phyloP scores from a whole-genome alignment of 2,797 vertebrate species.

The Chiloscyllium punctatum region DNA sequence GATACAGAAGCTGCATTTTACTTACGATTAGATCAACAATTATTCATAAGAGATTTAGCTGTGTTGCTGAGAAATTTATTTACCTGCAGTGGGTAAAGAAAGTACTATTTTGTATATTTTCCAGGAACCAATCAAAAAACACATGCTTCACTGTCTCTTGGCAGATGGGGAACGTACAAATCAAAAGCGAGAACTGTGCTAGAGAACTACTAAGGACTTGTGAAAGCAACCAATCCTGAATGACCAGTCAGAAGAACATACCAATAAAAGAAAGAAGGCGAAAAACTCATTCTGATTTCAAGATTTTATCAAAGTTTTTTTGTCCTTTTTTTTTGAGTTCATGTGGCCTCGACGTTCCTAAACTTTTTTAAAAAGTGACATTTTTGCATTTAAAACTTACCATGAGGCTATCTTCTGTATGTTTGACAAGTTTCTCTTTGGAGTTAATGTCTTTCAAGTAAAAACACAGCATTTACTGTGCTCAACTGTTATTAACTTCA shows the following conservation, averaged over 20 bases:
- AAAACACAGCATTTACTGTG: not conserved
- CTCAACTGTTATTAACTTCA: not conserved
- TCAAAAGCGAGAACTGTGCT: slow-evolving; percentile 15
- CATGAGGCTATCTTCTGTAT: not conserved
- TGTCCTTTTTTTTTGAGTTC: not conserved
- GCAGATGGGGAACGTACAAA: slow-evolving; percentile 25
- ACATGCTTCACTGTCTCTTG: slow-evolving; percentile 23
- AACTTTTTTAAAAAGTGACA: not conserved
- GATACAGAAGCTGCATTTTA: not conserved
- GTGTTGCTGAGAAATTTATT: not conserved
- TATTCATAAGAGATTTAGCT: not conserved
- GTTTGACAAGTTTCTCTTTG: not conserved
- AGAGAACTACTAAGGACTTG: slow-evolving; percentile 29
- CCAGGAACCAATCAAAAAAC: slow-evolving; percentile 6
- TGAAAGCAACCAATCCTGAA: slow-evolving; percentile 12
- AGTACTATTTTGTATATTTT: slow-evolving; percentile 27
- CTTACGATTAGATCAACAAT: not conserved
- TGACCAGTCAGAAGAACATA: slow-evolving; percentile 22
- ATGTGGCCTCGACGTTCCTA: not conserved
- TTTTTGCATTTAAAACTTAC: not conserved
- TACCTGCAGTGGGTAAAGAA: slow-evolving; percentile 31
- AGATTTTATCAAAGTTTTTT: not conserved
- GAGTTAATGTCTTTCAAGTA: too few relatives aligned
- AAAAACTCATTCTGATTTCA: not conserved
- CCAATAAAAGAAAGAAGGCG: slow-evolving; percentile 12